Base-by-base conservation (phyloP, 1,140 invertebrate species). In the Hypsibius dujardini region DNA sequence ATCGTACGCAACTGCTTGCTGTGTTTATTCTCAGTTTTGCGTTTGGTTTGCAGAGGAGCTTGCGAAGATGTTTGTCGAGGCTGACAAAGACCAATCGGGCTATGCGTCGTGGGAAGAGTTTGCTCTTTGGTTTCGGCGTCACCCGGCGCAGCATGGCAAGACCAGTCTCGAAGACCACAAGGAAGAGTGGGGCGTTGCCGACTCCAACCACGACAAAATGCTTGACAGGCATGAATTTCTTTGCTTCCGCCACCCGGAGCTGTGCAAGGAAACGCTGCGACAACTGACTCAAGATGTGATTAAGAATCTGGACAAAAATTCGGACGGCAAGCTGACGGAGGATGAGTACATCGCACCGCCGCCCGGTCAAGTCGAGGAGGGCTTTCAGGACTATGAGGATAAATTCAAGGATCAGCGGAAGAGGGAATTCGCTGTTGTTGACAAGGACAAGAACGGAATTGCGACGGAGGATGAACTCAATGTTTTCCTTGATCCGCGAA, bases 251-350 rank as follows among this genome's bases (percentile, higher is more conserved):
- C 62, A 67, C 42, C 62, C 62, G 12, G 62, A 67, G 42, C 62
- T 67, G 62, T 67, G 62, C 62, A 42, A 12, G 7, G 62, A 15
- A 42, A 67, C 62, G 3, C 62, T 67, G 42, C 12, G 7, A 3
- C 62, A 67, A 42, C 42, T 67, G 62, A 42, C 62, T 42, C 3
- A 12, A 45, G 62, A 67, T 42, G 42, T 67, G 12, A 15, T 67
- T 12, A 67, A 67, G 42, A 67, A 67, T 42, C 12, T 67, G 62
- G 62, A 67, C 45, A 67, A 67, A 42, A 67, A 67, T 67, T 7
- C 12, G 3, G 62, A 67, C 42, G 62, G 42, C 12, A 67, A 67
- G 45, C 42, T 67, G 45, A 67, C 12, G 12, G 12, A 15, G 62
- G 62, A 67, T 3, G 62, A 67, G 62, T 67, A 67, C 62, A 67